Conservation (phyloP, 1,140 invertebrate genomes). For the Bradynema listronoti region DNA sequence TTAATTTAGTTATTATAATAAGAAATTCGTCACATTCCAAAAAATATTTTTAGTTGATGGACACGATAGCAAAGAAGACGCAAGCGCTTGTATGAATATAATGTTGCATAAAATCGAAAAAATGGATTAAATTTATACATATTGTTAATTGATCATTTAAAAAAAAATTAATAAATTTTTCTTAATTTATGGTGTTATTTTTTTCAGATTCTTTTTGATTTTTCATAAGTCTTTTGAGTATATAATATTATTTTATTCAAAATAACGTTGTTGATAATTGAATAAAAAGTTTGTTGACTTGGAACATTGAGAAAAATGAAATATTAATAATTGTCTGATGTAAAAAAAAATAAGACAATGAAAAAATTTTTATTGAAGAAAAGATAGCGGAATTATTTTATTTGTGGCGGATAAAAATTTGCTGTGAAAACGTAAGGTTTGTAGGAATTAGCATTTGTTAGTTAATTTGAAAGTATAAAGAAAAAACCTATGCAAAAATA, state of each 20-base stretch:
- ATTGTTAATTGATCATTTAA: background rate
- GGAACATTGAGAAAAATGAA: background rate
- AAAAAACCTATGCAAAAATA: background rate
- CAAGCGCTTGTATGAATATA: constrained; percentile 30
- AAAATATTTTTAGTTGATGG: constrained; percentile 5
- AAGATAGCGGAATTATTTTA: background rate
- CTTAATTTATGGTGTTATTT: background rate
- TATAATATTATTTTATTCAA: background rate
- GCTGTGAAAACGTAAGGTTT: background rate
- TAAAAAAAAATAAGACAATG: background rate
- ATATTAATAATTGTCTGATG: background rate
- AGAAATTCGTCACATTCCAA: background rate
- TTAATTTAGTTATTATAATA: background rate
- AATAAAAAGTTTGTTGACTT: background rate
- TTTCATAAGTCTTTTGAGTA: background rate
- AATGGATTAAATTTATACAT: background rate
- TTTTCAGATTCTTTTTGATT: background rate
- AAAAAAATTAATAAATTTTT: background rate
- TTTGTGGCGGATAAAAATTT: no score
- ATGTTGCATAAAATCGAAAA: constrained; percentile 26
- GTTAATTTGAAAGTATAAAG: background rate
- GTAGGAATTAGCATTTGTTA: background rate
- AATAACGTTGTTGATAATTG: background rate
- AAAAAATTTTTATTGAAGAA: background rate
- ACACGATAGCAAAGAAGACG: constrained; percentile 41